A percentile compares a stretch with the other conserved stretches of the same genome.
Conservation (phyloP, 2,888 invertebrate genomes). For the Eucriotettix oculatus region DNA sequence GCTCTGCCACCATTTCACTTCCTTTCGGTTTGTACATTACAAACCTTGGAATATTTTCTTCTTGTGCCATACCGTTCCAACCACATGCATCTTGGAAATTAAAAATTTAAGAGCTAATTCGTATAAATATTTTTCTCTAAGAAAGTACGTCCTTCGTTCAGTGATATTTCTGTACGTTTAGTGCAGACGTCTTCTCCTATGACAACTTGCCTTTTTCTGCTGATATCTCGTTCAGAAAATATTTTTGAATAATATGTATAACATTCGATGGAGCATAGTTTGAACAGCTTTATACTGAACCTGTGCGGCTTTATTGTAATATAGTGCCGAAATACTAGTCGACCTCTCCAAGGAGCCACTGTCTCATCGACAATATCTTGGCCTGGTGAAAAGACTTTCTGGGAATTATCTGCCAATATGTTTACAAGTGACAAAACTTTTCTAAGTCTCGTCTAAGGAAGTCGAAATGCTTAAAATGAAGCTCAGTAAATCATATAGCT, state of each 20-base stretch:
- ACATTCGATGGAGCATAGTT: constrained; percentile 14
- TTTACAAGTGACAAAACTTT: constrained; percentile 12
- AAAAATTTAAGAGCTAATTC: not conserved
- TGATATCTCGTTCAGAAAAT: constrained; percentile 16
- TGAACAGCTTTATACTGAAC: constrained; percentile 15
- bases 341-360: constrained; percentile 16
- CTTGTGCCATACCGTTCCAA: not conserved
- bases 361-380: constrained; percentile 17
- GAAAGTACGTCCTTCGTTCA: not conserved
- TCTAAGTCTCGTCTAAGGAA: too few relatives aligned
- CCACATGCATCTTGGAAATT: not conserved
- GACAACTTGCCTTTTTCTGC: constrained; percentile 13
- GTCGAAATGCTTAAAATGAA: too few relatives aligned
- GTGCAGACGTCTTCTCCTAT: not conserved
- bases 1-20: constrained; percentile 15
- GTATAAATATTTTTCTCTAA: not conserved
- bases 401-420: constrained; percentile 10
- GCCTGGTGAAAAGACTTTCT: constrained; percentile 9
- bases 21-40: not conserved
- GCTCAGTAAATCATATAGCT: too few relatives aligned
- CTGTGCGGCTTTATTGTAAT: too few relatives aligned
- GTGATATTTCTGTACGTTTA: not conserved
- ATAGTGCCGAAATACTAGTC: constrained; percentile 16
- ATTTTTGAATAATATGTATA: constrained; percentile 13
- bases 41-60: not conserved